Percentiles rank a stretch among this genome's conserved stretches.
Evolutionary conservation across 1,140 invertebrate species (phyloP).

Genomic region (Eueides isabella): DNA sequence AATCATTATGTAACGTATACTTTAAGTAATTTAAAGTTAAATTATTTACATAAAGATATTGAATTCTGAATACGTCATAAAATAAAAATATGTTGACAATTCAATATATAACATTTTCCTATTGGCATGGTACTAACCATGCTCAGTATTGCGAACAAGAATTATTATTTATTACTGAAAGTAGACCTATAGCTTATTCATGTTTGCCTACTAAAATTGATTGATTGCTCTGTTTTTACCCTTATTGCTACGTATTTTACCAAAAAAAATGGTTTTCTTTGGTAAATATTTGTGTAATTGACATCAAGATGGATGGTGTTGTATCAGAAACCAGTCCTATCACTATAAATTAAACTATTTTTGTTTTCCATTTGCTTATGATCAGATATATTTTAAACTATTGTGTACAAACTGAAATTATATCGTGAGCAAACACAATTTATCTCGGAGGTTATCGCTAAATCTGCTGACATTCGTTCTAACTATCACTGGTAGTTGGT

Average conservation of each 20-base stretch:
- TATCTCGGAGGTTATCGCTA: slow-evolving; percentile 41
- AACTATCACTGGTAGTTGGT: background rate
- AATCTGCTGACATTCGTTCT: slow-evolving; percentile 27
- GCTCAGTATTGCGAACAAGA: background rate
- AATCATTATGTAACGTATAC: too few species aligned
- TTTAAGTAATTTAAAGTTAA: too few species aligned
- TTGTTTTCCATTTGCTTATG: slow-evolving; percentile 40
- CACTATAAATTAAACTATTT: slow-evolving; percentile 54
- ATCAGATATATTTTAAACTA: slow-evolving; percentile 65
- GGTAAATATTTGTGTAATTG: slow-evolving; percentile 37
- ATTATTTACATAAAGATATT: background rate
- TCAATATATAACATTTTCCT: background rate
- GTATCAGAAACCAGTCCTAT: slow-evolving; percentile 2
- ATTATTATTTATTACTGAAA: background rate
- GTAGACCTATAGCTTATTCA: slow-evolving; percentile 8
- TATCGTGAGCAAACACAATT: slow-evolving; percentile 57
- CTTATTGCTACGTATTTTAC: slow-evolving; percentile 37
- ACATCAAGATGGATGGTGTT: slow-evolving; percentile 37
- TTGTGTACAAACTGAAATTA: slow-evolving; percentile 34
- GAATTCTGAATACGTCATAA: background rate
- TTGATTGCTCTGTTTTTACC: slow-evolving; percentile 30
- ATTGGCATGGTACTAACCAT: too few species aligned
- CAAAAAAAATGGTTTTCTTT: slow-evolving; percentile 29
- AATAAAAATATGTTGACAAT: background rate
- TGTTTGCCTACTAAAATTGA: slow-evolving; percentile 39